Base-by-base conservation (phyloP, 2,888 invertebrate species). In the Aleiodes testaceus region DNA sequence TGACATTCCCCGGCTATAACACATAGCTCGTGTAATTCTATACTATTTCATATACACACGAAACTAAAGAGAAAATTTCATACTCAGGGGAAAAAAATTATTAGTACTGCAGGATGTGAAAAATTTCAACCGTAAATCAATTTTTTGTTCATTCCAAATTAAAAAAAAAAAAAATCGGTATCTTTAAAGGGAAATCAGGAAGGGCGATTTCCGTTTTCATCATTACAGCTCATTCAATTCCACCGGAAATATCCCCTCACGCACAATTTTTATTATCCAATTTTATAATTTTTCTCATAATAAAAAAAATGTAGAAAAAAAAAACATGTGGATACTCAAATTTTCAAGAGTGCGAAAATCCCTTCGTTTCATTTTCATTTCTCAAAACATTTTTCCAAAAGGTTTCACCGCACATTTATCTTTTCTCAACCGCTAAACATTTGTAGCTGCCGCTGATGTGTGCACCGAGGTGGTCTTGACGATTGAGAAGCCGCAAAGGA, bases 291-390 rank as follows among this genome's bases (percentile, higher is more conserved):
- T 9, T 16, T 44, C 18, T 47, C 4, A 63, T 49, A 61, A 26
- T 49, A 59, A 50, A 69, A 47, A 69, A n/a, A n/a, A n/a, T n/a
- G 53, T 50, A 44, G 68, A 72, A 66, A 67, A 59, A 26, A 70
- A 72, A 30, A 16, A 30, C 45, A 20, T 42, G 4, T 22, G 49
- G 52, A 20, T 53, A 30, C 45, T 18, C 20, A 42, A 42, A 78
- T 72, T n/a, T n/a, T 86, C 82, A 84, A 85, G 79, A 85, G 84
- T 83, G 85, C 85, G 85, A 86, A 85, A 85, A 83, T 86, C 85
- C 84, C 82, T 77, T 70, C 72, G 73, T 74, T 73, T 76, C 36
- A 71, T 72, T 75, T 4, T 3, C 45, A 11, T 9, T 22, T n/a
- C 26, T 49, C 14, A 42, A 45, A 45, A 16, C 14, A 22, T 50